A percentile compares a stretch with the other conserved stretches of the same genome.
phyloP scores from a whole-genome alignment of 2,113 vertebrate species.

The Xiphophorus maculatus region DNA sequence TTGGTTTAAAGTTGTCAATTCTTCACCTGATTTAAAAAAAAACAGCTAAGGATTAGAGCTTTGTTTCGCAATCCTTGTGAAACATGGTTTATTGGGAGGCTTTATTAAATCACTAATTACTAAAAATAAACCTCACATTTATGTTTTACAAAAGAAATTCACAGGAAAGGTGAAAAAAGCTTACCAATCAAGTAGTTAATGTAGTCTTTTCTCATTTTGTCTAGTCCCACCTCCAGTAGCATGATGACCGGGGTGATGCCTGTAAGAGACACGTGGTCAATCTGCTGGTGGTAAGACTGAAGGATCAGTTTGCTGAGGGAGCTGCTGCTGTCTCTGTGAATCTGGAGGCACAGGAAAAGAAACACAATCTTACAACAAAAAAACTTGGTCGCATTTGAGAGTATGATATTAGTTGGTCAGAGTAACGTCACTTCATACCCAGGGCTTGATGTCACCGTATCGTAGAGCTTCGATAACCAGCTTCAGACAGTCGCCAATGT shows the following conservation, averaged over 20 bases:
- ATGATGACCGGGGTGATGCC: slow-evolving; percentile 86
- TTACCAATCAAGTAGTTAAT: slow-evolving; percentile 94
- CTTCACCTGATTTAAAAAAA: slow-evolving; percentile 81
- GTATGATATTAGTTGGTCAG: not conserved
- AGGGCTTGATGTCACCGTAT: slow-evolving; percentile 87
- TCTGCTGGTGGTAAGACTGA: slow-evolving; percentile 87
- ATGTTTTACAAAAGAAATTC: not conserved
- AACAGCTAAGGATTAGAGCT: not conserved
- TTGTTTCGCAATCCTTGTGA: not conserved
- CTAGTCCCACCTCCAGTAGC: slow-evolving; percentile 93
- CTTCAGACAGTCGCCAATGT: slow-evolving; percentile 86
- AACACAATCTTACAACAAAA: not conserved
- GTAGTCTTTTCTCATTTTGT: slow-evolving; percentile 97
- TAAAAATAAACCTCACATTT: not conserved
- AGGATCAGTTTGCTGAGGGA: slow-evolving; percentile 89
- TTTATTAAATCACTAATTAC: not conserved
- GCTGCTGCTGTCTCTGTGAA: slow-evolving; percentile 91
- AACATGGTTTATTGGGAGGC: not conserved
- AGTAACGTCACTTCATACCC: slow-evolving; percentile 80
- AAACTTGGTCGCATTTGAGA: not conserved
- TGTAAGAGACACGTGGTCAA: slow-evolving; percentile 82
- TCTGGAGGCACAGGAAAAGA: slow-evolving; percentile 69
- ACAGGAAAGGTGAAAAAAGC: not conserved
- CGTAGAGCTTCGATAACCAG: slow-evolving; percentile 86
- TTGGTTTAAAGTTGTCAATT: slow-evolving; percentile 89